phyloP scores from a whole-genome alignment of 2,888 invertebrate species.

The Camptogramma bilineatum region DNA sequence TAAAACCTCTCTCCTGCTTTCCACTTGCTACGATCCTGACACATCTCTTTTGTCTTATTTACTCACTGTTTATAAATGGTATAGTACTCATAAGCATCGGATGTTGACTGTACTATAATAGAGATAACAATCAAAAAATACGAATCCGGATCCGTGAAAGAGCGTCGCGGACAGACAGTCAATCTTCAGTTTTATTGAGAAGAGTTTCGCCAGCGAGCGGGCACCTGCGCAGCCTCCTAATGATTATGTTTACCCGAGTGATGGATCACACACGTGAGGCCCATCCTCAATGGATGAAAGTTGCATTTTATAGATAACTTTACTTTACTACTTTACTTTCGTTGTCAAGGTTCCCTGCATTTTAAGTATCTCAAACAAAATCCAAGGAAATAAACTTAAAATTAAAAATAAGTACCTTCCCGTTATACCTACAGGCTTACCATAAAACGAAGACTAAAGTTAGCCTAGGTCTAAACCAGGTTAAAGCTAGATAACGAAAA shows the following conservation, averaged over 20 bases:
- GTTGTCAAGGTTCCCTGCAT: background rate
- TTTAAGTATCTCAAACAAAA: background rate
- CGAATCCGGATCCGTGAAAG: slow-evolving; percentile 33
- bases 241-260: slow-evolving; percentile 24
- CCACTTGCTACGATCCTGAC: too few relatives aligned
- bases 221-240: slow-evolving; percentile 34
- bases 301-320: background rate
- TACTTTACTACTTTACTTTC: too few relatives aligned
- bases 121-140: slow-evolving; percentile 29
- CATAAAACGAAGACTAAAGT: too few relatives aligned
- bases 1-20: too few relatives aligned
- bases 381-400: too few relatives aligned
- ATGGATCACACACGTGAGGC: slow-evolving; percentile 26
- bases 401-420: too few relatives aligned
- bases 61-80: too few relatives aligned
- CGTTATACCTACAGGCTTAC: too few relatives aligned
- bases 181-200: slow-evolving; percentile 22
- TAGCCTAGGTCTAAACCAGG: too few relatives aligned
- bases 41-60: too few relatives aligned
- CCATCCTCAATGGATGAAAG: slow-evolving; percentile 8
- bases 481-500: too few relatives aligned
- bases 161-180: slow-evolving; percentile 18
- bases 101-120: background rate
- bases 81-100: too few relatives aligned
- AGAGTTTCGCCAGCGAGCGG: slow-evolving; percentile 34